Percentiles rank a stretch among this genome's conserved stretches.
Evolutionary conservation across 2,797 vertebrate genomes (phyloP).

Genomic region (Chromis chromis): DNA sequence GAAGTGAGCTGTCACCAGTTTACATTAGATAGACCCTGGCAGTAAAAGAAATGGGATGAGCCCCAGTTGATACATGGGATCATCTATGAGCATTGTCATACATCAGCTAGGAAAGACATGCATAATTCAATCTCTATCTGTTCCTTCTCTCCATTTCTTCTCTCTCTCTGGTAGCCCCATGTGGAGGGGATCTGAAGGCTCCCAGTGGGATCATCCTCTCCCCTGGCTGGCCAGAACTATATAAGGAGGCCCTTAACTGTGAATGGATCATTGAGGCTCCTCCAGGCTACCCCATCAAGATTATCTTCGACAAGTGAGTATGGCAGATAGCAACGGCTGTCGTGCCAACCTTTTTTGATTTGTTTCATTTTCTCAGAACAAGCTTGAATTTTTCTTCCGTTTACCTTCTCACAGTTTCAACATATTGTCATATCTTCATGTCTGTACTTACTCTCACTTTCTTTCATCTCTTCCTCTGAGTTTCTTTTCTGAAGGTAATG

Average conservation of each 20-base stretch:
- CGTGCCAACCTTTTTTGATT: background rate
- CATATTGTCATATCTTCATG: background rate
- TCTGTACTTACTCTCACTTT: background rate
- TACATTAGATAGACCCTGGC: slow-evolving; percentile 63
- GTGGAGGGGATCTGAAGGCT: slow-evolving; percentile 95
- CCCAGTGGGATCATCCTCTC: slow-evolving; percentile 97
- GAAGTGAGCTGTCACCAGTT: slow-evolving; percentile 64
- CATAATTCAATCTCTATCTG: slow-evolving; percentile 60
- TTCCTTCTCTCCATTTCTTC: slow-evolving; percentile 16
- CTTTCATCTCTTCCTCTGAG: slow-evolving; percentile 11
- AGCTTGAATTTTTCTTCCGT: slow-evolving; percentile 4
- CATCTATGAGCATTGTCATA: slow-evolving; percentile 62
- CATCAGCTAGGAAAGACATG: slow-evolving; percentile 61
- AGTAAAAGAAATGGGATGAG: slow-evolving; percentile 69
- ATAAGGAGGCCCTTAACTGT: slow-evolving; percentile 98
- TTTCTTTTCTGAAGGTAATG: slow-evolving; percentile 3
- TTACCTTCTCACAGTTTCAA: slow-evolving; percentile 8
- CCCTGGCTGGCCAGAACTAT: slow-evolving; percentile 98
- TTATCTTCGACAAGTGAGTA: slow-evolving; percentile 97
- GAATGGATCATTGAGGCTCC: slow-evolving; percentile 98
- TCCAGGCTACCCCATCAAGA: slow-evolving; percentile 98
- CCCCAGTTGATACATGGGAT: slow-evolving; percentile 62
- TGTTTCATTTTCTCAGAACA: background rate
- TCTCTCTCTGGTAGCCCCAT: slow-evolving; percentile 86
- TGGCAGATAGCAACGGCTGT: slow-evolving; percentile 19